Percentiles rank a stretch among this genome's conserved stretches.
Evolutionary conservation across 2,797 vertebrate genomes (phyloP).

Genomic region (Sebastes steindachneri): DNA sequence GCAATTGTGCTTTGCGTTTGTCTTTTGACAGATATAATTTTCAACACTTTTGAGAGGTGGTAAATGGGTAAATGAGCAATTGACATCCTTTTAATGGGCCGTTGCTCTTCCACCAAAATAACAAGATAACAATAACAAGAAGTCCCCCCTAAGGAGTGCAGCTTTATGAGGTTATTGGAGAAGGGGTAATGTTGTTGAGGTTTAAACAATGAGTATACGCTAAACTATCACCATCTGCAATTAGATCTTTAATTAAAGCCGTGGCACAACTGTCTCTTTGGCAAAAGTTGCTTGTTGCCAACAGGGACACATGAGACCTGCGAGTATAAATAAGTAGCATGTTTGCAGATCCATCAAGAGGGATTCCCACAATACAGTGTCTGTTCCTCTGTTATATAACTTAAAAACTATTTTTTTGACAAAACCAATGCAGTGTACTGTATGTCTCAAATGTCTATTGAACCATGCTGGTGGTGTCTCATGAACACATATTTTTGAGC

Average conservation of each 20-base stretch:
- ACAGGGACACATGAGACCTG: slow-evolving; percentile 10
- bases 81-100: slow-evolving; percentile 57
- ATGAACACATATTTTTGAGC: neutral
- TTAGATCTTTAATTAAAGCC: slow-evolving; percentile 17
- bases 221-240: slow-evolving; percentile 2
- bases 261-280: neutral
- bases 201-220: slow-evolving; percentile 3
- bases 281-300: slow-evolving; percentile 10
- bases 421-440: slow-evolving; percentile 30
- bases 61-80: slow-evolving; percentile 71
- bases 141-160: slow-evolving; percentile 7
- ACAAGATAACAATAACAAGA: slow-evolving; percentile 24
- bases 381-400: neutral
- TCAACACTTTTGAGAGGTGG: slow-evolving; percentile 69
- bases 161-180: slow-evolving; percentile 34
- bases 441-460: slow-evolving; percentile 7
- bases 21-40: slow-evolving; percentile 78
- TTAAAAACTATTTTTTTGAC: slow-evolving; percentile 13
- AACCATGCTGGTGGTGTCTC: neutral
- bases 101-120: slow-evolving; percentile 6
- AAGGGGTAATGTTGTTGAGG: neutral
- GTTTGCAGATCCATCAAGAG: slow-evolving; percentile 21
- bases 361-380: neutral
- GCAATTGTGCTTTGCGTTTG: slow-evolving; percentile 69
- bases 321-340: slow-evolving; percentile 19